A percentile compares a stretch with the other conserved stretches of the same genome.
phyloP scores from a whole-genome alignment of 1,140 invertebrate species.

The Callitettix versicolor region DNA sequence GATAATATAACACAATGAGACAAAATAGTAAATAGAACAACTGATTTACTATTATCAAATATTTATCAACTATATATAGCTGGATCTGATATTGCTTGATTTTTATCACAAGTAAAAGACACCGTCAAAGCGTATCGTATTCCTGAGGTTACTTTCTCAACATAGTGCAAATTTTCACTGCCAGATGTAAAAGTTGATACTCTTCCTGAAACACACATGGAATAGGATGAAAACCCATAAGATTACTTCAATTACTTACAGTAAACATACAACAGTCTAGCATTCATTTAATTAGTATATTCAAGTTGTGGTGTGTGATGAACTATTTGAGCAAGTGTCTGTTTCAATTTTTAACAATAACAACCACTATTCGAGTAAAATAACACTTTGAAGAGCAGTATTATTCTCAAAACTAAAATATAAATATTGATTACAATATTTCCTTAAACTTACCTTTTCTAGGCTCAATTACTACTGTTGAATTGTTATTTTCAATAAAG shows the following conservation, averaged over 20 bases:
- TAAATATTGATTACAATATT: not conserved
- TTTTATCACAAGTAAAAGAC: slow-evolving; percentile 72
- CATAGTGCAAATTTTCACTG: slow-evolving; percentile 68
- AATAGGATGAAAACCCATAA: not conserved
- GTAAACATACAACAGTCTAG: too few relatives aligned
- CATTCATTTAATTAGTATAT: too few relatives aligned
- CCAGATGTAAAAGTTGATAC: slow-evolving; percentile 80
- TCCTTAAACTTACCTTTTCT: slow-evolving; percentile 43
- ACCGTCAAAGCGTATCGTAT: slow-evolving; percentile 68
- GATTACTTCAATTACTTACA: too few relatives aligned
- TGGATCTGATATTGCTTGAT: slow-evolving; percentile 49
- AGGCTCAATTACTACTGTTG: slow-evolving; percentile 64
- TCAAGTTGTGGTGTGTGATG: too few relatives aligned
- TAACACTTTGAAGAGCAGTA: too few relatives aligned
- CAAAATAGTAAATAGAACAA: too few relatives aligned
- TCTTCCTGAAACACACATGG: slow-evolving; percentile 39
- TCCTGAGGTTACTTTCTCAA: slow-evolving; percentile 68
- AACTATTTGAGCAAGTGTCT: too few relatives aligned
- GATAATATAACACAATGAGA: too few relatives aligned
- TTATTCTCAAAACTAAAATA: too few relatives aligned
- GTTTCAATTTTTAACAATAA: too few relatives aligned
- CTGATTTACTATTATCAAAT: too few relatives aligned
- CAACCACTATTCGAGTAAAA: too few relatives aligned
- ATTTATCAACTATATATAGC: not conserved
- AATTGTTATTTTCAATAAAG: slow-evolving; percentile 59